Evolutionary conservation across 1,140 invertebrate species (phyloP), one percentile per base, ranked within the genome.

Genomic region (Ctenoplectra terminalis): DNA sequence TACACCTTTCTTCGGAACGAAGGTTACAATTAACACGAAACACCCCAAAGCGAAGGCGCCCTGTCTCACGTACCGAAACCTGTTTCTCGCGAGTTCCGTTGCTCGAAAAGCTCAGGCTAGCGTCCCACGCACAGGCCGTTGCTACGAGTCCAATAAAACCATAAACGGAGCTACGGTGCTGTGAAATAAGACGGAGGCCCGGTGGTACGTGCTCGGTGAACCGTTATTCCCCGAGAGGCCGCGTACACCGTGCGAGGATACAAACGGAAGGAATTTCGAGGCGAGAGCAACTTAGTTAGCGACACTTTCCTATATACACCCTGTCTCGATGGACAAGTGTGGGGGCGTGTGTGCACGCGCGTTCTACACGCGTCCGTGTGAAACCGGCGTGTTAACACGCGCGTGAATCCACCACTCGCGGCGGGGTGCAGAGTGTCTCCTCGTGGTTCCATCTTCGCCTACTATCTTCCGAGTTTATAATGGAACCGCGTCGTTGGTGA

Each of bases 221-320:
- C 73, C 34, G 77, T 79, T 79, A 72, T 72, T 43, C 26, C 43
- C n/a, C n/a, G 26, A 50, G 23, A 11, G 40, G 29, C 40, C 50
- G 63, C 20, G 40, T 43, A 56, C 23, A 20, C 69, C 43, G 20
- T 15, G 34, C 26, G 20, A 52, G 46, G 76, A 88, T 90, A 85
- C 83, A 83, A 82, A 84, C 82, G 64, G 78, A 78, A 81, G 84
- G 85, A 88, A 90, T 89, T 84, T 85, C 81, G 58, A 86, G 85
- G 84, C 84, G 81, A 81, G 87, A 85, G 88, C 90, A 86, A 90
- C 84, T 89, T 89, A 87, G 88, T 91, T 90, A 90, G 89, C 84
- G 87, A 87, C 86, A 84, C 79, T 83, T 61, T 56, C 66, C 79
- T 26, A n/a, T 72, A 63, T 66, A 50, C 73, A 58, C 82, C 60